Evolutionary conservation across 2,888 invertebrate genomes (phyloP).

Genomic region (Isotomurus palustris): DNA sequence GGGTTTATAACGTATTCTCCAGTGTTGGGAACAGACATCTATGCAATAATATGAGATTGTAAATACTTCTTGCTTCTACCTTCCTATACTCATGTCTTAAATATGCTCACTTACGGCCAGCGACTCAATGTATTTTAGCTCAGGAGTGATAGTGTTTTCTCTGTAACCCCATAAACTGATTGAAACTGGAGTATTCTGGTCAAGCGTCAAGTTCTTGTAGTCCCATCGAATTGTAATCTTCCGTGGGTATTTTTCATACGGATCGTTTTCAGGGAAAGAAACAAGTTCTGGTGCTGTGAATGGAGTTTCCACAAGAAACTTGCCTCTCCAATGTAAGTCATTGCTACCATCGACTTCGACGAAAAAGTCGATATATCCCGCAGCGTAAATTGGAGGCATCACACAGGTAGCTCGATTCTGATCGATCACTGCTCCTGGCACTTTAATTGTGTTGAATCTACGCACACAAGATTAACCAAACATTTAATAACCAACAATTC

Average conservation of each 20-base stretch:
- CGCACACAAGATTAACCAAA: neutral
- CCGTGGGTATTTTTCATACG: constrained; percentile 67
- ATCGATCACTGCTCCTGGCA: constrained; percentile 70
- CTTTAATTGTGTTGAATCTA: constrained; percentile 75
- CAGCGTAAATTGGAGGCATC: constrained; percentile 78
- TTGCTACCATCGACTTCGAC: constrained; percentile 76
- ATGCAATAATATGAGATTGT: constrained; percentile 15
- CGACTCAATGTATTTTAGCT: constrained; percentile 68
- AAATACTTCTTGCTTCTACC: neutral
- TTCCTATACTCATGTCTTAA: too few relatives aligned
- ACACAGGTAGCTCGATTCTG: constrained; percentile 82
- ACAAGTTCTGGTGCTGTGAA: constrained; percentile 80
- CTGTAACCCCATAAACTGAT: constrained; percentile 87
- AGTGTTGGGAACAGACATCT: constrained; percentile 57
- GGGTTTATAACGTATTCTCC: constrained; percentile 71
- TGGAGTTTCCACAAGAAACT: constrained; percentile 87
- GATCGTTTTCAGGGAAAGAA: constrained; percentile 65
- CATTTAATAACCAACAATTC: neutral
- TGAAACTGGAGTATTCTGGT: constrained; percentile 67
- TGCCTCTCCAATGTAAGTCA: constrained; percentile 78
- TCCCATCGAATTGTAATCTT: constrained; percentile 79
- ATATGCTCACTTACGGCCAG: constrained; percentile 42
- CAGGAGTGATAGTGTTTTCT: constrained; percentile 73
- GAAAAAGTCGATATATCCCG: constrained; percentile 82
- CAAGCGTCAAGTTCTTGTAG: constrained; percentile 75